Evolutionary conservation across 2,888 invertebrate species (phyloP), one percentile per base, ranked within the genome.

Genomic region (Leuctra nigra): DNA sequence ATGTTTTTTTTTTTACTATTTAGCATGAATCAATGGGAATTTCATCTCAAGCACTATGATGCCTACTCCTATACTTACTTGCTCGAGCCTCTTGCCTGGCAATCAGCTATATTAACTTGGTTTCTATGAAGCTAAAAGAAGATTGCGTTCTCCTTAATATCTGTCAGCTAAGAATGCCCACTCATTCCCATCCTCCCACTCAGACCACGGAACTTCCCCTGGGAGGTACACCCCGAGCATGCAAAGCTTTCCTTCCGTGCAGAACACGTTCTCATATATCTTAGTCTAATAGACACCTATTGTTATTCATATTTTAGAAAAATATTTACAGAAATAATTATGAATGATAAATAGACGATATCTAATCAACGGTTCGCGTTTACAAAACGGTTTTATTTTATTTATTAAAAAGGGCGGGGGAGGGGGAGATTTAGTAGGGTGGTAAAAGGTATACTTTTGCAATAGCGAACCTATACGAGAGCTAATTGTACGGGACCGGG

Each of bases 81-180:
- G 39, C 16, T 20, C 16, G 13, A 36, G 13, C 14, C 11, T 16
- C 9, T 16, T 16, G n/a, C 39, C 7, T 39, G 39, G 39, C 39
- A 39, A 39, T 39, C 39, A 20, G 39, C 39, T 39, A 11, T 39
- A 39, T 39, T 39, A 16, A 39, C 39, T 39, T 18, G 39, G 39
- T 39, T 39, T 39, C 39, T 20, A 16, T 2, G 39, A 18, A 20
- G n/a, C 39, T 39, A 39, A 39, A 39, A 39, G 39, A 39, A 39
- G 39, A 39, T 39, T 39, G 39, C 39, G 20, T 39, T 39, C 39
- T 20, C 39, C 39, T 39, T 20, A 39, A 39, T 39, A 16, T 39
- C 20, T 20, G 13, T 39, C 39, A 29, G 39, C 16, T 20, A 7
- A 3, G 39, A 39, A 20, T 20, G 39, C 4, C 18, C 39, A 39